Evolutionary conservation across 1,140 invertebrate species (phyloP).

Genomic region (Lucilia cuprina): DNA sequence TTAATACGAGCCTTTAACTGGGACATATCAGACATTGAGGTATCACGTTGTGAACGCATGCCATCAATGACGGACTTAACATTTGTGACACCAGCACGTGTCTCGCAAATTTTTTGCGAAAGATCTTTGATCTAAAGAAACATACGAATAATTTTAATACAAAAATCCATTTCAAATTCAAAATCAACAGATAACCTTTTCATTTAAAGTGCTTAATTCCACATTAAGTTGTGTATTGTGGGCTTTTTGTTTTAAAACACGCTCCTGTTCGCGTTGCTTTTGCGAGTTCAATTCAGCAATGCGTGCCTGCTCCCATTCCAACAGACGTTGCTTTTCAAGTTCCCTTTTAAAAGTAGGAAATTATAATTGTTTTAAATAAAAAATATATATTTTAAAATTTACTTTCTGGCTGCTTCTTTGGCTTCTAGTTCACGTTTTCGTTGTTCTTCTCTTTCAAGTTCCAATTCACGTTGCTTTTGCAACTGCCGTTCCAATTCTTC

Average conservation of each 20-base stretch:
- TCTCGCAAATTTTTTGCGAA: constrained; percentile 87
- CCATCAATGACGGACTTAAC: constrained; percentile 96
- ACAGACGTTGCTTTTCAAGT: constrained; percentile 91
- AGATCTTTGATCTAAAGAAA: constrained; percentile 74
- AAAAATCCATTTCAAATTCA: not conserved
- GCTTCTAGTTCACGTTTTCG: constrained; percentile 77
- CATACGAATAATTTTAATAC: not conserved
- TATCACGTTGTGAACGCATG: constrained; percentile 91
- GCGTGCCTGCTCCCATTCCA: constrained; percentile 96
- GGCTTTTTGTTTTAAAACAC: constrained; percentile 87
- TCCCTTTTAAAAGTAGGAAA: constrained; percentile 68
- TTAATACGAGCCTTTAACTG: constrained; percentile 84
- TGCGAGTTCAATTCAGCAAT: constrained; percentile 85
- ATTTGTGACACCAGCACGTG: constrained; percentile 85
- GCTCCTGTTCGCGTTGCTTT: constrained; percentile 86
- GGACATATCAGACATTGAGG: constrained; percentile 88
- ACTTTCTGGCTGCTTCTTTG: constrained; percentile 79
- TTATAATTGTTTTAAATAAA: not conserved
- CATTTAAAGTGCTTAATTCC: constrained; percentile 68
- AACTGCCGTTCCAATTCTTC: constrained; percentile 66
- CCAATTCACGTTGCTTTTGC: constrained; percentile 75
- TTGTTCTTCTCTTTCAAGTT: constrained; percentile 83
- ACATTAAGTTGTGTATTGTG: constrained; percentile 82
- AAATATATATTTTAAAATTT: constrained; percentile 34
- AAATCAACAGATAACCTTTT: constrained; percentile 66